Conservation (phyloP, 2,113 vertebrate species). For the Stegastes partitus region DNA sequence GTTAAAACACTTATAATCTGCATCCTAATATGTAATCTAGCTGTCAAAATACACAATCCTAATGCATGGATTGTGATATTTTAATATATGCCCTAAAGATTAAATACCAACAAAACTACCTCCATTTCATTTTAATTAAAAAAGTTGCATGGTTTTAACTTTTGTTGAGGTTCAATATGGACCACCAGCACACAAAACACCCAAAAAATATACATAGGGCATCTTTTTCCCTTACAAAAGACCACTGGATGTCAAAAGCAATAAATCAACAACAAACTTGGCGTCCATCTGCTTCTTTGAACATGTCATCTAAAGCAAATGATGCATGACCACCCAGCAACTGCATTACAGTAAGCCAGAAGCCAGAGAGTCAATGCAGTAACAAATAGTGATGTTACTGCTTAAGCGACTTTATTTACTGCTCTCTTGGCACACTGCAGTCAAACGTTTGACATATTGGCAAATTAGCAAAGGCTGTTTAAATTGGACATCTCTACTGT, state of each 20-base stretch:
- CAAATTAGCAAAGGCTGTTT: neutral
- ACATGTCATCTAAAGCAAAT: conserved; percentile 52
- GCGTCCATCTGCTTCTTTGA: conserved; percentile 50
- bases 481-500: conserved; percentile 5
- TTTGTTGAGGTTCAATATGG: neutral
- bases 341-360: conserved; percentile 6
- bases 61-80: neutral
- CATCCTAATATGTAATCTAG: neutral
- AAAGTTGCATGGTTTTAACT: conserved; percentile 23
- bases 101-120: conserved; percentile 34
- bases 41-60: neutral
- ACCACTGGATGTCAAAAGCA: conserved; percentile 42
- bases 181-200: conserved; percentile 30
- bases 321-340: conserved; percentile 47
- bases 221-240: conserved; percentile 47
- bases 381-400: conserved; percentile 1
- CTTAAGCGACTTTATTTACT: neutral
- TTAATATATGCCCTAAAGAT: conserved; percentile 4
- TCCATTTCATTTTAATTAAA: conserved; percentile 48
- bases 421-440: neutral
- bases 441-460: neutral
- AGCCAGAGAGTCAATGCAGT: conserved; percentile 16
- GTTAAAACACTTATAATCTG: neutral
- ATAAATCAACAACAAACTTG: conserved; percentile 43
- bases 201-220: conserved; percentile 39